These are phyloP conservation scores for Drosophila parvula DNA, from an alignment of 1,140 invertebrate genomes.

Conservation along the genomic window DNA sequence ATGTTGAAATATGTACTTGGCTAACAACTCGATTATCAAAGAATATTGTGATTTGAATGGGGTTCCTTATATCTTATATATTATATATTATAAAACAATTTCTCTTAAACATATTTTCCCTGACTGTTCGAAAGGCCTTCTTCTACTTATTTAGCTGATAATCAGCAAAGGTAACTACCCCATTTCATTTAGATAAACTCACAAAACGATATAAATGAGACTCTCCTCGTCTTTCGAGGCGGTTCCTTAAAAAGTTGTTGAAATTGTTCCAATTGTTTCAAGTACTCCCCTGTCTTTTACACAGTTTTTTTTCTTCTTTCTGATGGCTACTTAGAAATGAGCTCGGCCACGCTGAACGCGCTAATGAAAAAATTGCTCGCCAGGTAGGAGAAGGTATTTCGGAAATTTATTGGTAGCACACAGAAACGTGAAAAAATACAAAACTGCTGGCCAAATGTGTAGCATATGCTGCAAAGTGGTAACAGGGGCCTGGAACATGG, in stretches of 20 bases:
- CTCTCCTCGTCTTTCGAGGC: conserved; percentile 3
- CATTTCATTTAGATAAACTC: conserved; percentile 20
- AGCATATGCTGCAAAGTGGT: conserved; percentile 62
- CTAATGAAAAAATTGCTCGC: conserved; percentile 75
- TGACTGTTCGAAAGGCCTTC: neutral
- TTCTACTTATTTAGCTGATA: neutral
- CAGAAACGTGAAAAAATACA: conserved; percentile 37
- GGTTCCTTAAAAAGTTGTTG: conserved; percentile 71
- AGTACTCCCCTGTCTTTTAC: conserved; percentile 15
- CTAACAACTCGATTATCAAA: neutral
- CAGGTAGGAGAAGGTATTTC: conserved; percentile 70
- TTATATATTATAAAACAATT: too few species aligned
- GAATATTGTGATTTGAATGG: neutral
- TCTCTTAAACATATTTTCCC: neutral
- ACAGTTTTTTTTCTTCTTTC: conserved; percentile 22
- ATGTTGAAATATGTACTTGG: neutral
- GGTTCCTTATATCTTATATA: too few species aligned
- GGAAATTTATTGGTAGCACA: conserved; percentile 72
- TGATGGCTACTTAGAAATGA: conserved; percentile 26
- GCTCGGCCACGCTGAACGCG: conserved; percentile 49
- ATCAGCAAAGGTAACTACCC: neutral
- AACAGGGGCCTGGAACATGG: conserved; percentile 10
- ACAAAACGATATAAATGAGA: neutral
- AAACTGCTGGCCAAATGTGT: conserved; percentile 56
- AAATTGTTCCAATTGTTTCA: conserved; percentile 70